Base-by-base conservation (phyloP, 1,140 invertebrate genomes). In the Brachionus rubens region DNA sequence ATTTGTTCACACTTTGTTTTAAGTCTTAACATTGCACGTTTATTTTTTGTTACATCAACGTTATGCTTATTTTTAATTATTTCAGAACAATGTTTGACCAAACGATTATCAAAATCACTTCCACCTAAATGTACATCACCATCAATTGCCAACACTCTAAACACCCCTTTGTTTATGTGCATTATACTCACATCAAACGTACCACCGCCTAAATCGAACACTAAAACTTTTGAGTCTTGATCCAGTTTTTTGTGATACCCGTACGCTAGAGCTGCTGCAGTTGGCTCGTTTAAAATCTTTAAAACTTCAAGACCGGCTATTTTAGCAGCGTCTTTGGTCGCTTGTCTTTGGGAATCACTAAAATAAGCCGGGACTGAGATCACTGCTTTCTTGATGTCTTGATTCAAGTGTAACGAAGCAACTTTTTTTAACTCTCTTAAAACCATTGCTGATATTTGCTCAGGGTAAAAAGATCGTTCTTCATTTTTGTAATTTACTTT, bases 181-280 rank as follows among this genome's bases (percentile, higher is more conserved):
- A 99, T 87, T 14, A 99, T 88, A 75, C 96, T 98, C 0, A 99
- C 97, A 87, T 99, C 97, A 82, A 99, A 99, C 79, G 97, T 99
- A 87, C 97, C 97, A 87, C 97, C 97, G 83, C 96, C 97, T 83
- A 99, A 88, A 88, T 99, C 96, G 84, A 98, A 99, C 1, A 99
- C 96, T 40, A 99, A 87, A 46, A 99, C 94, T 81, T 99, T 99
- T 86, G 95, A 78, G 97, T 46, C 86, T 85, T 33, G 86, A 83
- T 62, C 87, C 87, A n/a, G 94, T 9, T 52, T 52, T 24, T 52
- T 52, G 24, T 52, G n/a, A 21, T 21, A 52, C 16, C 48, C 48
- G 21, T 52, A 52, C 16, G 48, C 48, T 21, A 52, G 21, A 24
- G 48, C 48, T 19, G 48, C 48, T 52, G 48, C 48, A 9, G 48